These are phyloP conservation scores for Gallinago stenura DNA, from an alignment of 2,797 vertebrate genomes.

Conservation along the genomic window DNA sequence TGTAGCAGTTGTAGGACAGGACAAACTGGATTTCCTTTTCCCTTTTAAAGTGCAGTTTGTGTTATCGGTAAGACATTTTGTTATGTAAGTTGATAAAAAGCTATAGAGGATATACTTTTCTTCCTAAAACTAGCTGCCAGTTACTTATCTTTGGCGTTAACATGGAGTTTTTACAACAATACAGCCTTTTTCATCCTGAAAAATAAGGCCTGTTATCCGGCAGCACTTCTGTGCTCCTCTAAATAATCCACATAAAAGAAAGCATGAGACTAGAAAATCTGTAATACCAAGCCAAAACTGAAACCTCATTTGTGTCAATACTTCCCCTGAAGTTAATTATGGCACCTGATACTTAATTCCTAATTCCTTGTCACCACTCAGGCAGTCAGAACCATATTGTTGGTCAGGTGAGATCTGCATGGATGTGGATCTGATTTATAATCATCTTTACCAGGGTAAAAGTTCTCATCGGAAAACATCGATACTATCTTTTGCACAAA, in stretches of 20 bases:
- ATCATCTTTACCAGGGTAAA: neutral
- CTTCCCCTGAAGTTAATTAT: slow-evolving; percentile 52
- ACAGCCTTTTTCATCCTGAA: slow-evolving; percentile 11
- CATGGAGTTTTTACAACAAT: slow-evolving; percentile 8
- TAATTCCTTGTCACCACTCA: neutral
- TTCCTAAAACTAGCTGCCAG: neutral
- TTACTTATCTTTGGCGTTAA: neutral
- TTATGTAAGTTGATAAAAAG: slow-evolving; percentile 26
- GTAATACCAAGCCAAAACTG: slow-evolving; percentile 32
- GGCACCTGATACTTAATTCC: neutral
- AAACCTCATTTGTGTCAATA: slow-evolving; percentile 20
- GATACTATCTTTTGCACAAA: neutral
- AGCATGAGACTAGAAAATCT: neutral
- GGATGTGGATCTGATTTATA: neutral
- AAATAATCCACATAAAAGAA: slow-evolving; percentile 16
- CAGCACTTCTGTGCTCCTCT: neutral
- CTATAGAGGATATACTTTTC: neutral
- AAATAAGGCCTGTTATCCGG: neutral
- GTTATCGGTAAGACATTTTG: neutral
- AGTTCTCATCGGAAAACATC: neutral
- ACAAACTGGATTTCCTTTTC: slow-evolving; percentile 55
- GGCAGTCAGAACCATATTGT: neutral
- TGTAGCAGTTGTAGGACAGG: neutral
- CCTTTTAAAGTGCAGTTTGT: neutral
- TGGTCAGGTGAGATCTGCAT: neutral